phyloP scores from a whole-genome alignment of 2,888 invertebrate genomes.

The Pammene fasciana region DNA sequence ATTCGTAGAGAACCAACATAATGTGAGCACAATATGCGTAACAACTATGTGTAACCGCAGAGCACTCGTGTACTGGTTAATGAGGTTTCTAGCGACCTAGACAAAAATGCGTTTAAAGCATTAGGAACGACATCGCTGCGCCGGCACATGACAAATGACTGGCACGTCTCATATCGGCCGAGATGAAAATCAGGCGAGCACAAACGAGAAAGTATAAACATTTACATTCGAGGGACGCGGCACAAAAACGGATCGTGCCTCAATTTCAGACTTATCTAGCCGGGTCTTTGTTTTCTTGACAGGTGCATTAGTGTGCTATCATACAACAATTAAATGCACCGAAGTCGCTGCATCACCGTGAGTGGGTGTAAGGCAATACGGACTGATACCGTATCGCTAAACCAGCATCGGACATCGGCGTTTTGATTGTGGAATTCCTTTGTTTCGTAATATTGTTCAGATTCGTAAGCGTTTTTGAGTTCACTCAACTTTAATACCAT shows the following conservation, averaged over 20 bases:
- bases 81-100: background rate
- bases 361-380: slow-evolving; percentile 55
- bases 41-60: background rate
- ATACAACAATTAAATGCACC: slow-evolving; percentile 82
- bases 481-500: slow-evolving; percentile 23
- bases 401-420: slow-evolving; percentile 50
- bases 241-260: slow-evolving; percentile 68
- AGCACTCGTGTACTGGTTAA: background rate
- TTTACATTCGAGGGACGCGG: slow-evolving; percentile 74
- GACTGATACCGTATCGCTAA: slow-evolving; percentile 48
- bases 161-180: slow-evolving; percentile 64
- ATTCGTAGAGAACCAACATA: background rate
- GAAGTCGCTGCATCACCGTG: slow-evolving; percentile 72
- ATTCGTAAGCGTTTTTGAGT: slow-evolving; percentile 14
- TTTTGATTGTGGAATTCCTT: slow-evolving; percentile 73
- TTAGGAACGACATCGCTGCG: slow-evolving; percentile 34
- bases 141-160: slow-evolving; percentile 74
- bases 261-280: slow-evolving; percentile 79
- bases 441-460: slow-evolving; percentile 60
- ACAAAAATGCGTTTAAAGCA: background rate
- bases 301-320: slow-evolving; percentile 82
- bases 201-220: slow-evolving; percentile 79
- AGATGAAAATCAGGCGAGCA: slow-evolving; percentile 67
- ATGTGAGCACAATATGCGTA: background rate
- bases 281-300: slow-evolving; percentile 80